Percentiles rank a stretch among this genome's conserved stretches.
Conservation (phyloP, 2,113 vertebrate species). For the Hippocampus comes region DNA sequence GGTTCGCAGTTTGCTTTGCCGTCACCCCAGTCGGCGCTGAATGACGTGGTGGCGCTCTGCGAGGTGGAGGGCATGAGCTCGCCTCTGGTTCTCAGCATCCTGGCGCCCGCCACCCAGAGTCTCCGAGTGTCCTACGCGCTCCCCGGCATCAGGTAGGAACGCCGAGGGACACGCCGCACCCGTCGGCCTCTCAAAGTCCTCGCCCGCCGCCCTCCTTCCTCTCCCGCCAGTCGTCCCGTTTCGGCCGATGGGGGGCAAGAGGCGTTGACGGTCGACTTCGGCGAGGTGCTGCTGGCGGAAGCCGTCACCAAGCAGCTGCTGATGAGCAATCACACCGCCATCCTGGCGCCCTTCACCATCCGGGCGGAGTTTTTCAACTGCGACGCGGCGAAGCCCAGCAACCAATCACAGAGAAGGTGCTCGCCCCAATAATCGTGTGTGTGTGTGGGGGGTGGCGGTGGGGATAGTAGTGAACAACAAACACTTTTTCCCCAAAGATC, state of each 20-base stretch:
- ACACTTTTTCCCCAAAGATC: slow-evolving; percentile 30
- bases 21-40: slow-evolving; percentile 76
- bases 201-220: slow-evolving; percentile 4
- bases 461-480: neutral
- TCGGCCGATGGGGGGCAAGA: slow-evolving; percentile 1
- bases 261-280: slow-evolving; percentile 79
- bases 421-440: neutral
- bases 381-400: slow-evolving; percentile 14
- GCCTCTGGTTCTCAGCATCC: slow-evolving; percentile 77
- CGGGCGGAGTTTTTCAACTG: slow-evolving; percentile 79
- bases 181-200: too few relatives aligned
- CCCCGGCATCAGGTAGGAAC: slow-evolving; percentile 30
- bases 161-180: neutral
- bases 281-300: slow-evolving; percentile 69
- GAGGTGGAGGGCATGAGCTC: slow-evolving; percentile 78
- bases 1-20: neutral
- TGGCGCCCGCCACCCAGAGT: slow-evolving; percentile 69
- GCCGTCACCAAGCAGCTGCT: slow-evolving; percentile 68
- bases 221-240: slow-evolving; percentile 36
- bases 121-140: slow-evolving; percentile 76
- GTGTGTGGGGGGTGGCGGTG: too few relatives aligned
- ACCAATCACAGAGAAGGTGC: slow-evolving; percentile 48
- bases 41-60: slow-evolving; percentile 76
- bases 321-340: slow-evolving; percentile 80
- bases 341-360: slow-evolving; percentile 77